Base-by-base conservation (phyloP, 64 coral and sea anemone species). In the Stichodactyla mertensii region DNA sequence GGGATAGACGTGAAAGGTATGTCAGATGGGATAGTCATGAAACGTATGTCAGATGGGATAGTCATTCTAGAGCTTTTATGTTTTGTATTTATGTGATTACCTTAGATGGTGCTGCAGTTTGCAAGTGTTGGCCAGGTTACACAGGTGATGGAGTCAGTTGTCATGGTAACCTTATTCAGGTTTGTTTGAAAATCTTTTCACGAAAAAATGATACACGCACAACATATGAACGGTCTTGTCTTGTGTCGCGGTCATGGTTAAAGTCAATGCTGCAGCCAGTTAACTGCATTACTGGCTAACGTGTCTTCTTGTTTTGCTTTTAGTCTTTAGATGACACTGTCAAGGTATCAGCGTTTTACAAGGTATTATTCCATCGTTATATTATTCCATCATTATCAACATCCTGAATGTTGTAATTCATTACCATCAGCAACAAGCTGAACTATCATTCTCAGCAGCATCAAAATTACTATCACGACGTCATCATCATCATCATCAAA, bases 81-180 rank as follows among this genome's bases (percentile, higher is more conserved):
- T 31, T 31, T 45, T 45, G 36, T 45, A 45, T 45, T 45, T 45
- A 45, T 45, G 36, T 45, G 19, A 22, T 66, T 66, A 52, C 57
- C 55, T 0, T 61, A 95, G 90, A 61, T 66, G 60, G 64, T 51
- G 24, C 31, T 64, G 83, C 86, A 18, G 70, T 16, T 5, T 95
- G 93, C 67, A 77, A 71, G 1, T 95, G 93, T 54, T 86, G 83
- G 54, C 15, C 28, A 51, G 89, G 90, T 4, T 95, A 91, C 54
- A 31, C 78, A 4, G 93, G 93, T 7, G 84, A 95, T 83, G 93
- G 93, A 7, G 74, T 77, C 11, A 83, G 78, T 16, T 95, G 93
- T 61, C 83, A 87, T 77, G 93, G 93, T 22, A 89, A 86, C 67
- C 84, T 95, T 54, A 57, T 92, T 28, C 77, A 95, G 87, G 93